Conservation (phyloP, 2,113 vertebrate species). For the Talpa occidentalis region DNA sequence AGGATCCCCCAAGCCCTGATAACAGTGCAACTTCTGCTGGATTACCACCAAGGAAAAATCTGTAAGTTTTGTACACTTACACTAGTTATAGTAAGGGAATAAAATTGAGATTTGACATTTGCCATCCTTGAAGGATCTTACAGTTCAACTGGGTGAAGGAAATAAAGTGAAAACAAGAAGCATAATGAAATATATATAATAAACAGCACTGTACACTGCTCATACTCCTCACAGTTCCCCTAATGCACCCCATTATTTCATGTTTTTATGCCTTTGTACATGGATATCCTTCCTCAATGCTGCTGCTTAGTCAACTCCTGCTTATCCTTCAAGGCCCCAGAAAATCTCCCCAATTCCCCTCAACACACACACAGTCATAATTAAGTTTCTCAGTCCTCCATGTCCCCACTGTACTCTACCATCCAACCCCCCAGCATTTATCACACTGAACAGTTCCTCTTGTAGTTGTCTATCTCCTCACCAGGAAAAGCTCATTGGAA, state of each 20-base stretch:
- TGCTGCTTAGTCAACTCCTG: neutral
- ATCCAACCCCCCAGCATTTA: constrained; percentile 22
- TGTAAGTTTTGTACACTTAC: neutral
- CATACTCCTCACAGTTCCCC: neutral
- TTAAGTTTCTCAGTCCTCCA: neutral
- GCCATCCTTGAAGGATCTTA: constrained; percentile 1
- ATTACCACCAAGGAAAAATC: neutral
- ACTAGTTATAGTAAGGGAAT: neutral
- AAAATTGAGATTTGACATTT: constrained; percentile 17
- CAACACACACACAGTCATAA: neutral
- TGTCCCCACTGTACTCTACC: neutral
- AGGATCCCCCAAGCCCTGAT: neutral
- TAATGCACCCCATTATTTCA: neutral
- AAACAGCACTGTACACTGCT: neutral
- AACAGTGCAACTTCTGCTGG: neutral
- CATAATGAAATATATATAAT: neutral
- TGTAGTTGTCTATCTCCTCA: constrained; percentile 44
- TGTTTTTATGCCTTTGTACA: neutral
- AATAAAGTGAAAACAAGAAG: constrained; percentile 40
- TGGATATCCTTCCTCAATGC: neutral
- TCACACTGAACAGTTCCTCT: constrained; percentile 45
- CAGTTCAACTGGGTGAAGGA: neutral
- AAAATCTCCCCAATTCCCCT: neutral
- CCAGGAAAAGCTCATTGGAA: constrained; percentile 60
- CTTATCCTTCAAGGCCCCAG: constrained; percentile 45